Base-by-base conservation (phyloP, 2,888 invertebrate genomes). In the Dioctria rufipes region DNA sequence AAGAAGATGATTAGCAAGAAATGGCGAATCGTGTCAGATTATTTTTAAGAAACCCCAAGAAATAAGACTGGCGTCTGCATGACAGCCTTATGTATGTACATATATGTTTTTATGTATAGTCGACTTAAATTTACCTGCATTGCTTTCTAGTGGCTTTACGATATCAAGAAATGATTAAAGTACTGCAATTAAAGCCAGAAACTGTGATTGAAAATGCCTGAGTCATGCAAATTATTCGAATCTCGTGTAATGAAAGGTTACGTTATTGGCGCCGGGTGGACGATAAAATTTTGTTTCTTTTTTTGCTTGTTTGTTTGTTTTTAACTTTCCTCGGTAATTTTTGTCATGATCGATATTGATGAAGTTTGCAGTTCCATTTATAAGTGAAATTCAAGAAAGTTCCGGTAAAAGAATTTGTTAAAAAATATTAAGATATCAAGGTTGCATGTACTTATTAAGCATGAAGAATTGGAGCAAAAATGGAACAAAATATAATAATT, bases 131-230 rank as follows among this genome's bases (percentile, higher is more conserved):
- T 51, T 25, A 43, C 60, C 37, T 60, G 58, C n/a, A 60, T 25
- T 75, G 61, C 61, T 75, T 75, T 75, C 58, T 75, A 60, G 61
- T 75, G 75, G 75, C 42, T 75, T 60, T 60, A 75, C 37, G 60
- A 75, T 75, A 60, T 73, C 51, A 54, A 40, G 25, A 73, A 73
- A 60, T 8, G 25, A 75, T 75, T 60, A 58, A 75, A 75, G 61
- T 75, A 75, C 61, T 40, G 75, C 75, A 9, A 75, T 75, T 75
- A 75, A 75, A 61, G 43, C 43, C 43, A 43, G 42, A 46, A 75
- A 71, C 51, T 60, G 75, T 46, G 60, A 43, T 75, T 37, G 49
- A 75, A 75, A 58, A 75, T 71, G 51, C 54, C 54, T 54, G 25
- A 37, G 71, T 54, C 11, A 54, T 54, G 40, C 39, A 71, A 71